phyloP scores from a whole-genome alignment of 2,888 invertebrate genomes.

The Chymomyza amoena region DNA sequence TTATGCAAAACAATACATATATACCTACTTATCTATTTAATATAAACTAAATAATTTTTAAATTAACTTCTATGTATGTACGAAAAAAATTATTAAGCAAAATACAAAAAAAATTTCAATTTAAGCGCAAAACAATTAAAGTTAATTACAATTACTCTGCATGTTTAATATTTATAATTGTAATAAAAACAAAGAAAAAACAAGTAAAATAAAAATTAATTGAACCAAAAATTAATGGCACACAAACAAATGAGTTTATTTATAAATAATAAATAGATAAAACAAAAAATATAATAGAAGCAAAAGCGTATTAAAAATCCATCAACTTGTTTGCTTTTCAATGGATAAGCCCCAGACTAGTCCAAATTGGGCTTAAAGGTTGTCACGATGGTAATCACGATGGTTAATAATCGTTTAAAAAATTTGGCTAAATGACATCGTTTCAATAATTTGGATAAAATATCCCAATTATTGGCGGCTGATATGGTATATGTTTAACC shows the following conservation, averaged over 20 bases:
- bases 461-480: too few species aligned
- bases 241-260: conserved; percentile 50
- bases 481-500: too few species aligned
- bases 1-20: background rate
- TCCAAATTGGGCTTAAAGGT: too few species aligned
- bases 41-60: background rate
- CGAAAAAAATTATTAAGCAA: background rate
- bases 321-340: background rate
- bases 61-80: conserved; percentile 1
- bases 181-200: conserved; percentile 36
- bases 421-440: too few species aligned
- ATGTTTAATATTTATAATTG: conserved; percentile 67
- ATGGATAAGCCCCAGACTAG: background rate
- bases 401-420: background rate
- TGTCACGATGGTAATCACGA: background rate
- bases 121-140: conserved; percentile 36
- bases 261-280: conserved; percentile 31
- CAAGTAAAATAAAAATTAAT: conserved; percentile 26
- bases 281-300: conserved; percentile 38
- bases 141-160: conserved; percentile 56
- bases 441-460: too few species aligned
- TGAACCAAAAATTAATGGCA: conserved; percentile 20
- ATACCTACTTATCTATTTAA: conserved; percentile 1
- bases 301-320: conserved; percentile 36
- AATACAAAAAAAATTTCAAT: background rate